Percentiles rank a stretch among this genome's conserved stretches.
Conservation (phyloP, 2,797 vertebrate genomes). For the Steatocranus sp. region DNA sequence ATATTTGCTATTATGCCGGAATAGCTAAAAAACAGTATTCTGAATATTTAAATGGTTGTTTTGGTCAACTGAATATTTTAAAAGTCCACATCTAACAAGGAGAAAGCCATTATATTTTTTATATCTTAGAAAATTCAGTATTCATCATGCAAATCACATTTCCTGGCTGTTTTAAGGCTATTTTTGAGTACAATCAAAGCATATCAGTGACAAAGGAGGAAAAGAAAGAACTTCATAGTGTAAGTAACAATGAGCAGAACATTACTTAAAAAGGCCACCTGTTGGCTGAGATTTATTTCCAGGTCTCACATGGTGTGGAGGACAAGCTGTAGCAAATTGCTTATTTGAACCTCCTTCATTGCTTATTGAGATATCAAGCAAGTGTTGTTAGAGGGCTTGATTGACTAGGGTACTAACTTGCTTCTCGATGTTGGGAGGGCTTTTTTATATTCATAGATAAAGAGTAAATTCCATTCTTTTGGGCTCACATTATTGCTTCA, state of each 20-base stretch:
- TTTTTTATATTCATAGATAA: background rate
- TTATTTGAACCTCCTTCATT: background rate
- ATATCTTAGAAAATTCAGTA: background rate
- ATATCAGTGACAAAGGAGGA: background rate
- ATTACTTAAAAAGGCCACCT: background rate
- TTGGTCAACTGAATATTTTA: too few relatives aligned
- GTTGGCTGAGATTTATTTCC: conserved; percentile 2
- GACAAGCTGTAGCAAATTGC: background rate
- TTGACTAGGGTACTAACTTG: background rate
- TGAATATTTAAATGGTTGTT: background rate
- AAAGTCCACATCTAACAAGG: background rate
- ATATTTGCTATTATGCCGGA: background rate
- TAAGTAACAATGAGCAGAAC: background rate
- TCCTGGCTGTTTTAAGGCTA: background rate
- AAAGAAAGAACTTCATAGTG: background rate
- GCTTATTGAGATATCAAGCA: conserved; percentile 4
- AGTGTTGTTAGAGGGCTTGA: conserved; percentile 6
- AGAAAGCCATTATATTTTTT: background rate
- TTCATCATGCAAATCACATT: background rate
- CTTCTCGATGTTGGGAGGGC: background rate
- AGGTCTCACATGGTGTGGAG: background rate
- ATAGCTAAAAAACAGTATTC: background rate
- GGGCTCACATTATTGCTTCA: background rate
- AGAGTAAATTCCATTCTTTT: conserved; percentile 1
- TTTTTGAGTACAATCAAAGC: background rate